Percentiles rank a stretch among this genome's conserved stretches.
Evolutionary conservation across 2,888 invertebrate species (phyloP).

Genomic region (Drosophila flavopinicola): DNA sequence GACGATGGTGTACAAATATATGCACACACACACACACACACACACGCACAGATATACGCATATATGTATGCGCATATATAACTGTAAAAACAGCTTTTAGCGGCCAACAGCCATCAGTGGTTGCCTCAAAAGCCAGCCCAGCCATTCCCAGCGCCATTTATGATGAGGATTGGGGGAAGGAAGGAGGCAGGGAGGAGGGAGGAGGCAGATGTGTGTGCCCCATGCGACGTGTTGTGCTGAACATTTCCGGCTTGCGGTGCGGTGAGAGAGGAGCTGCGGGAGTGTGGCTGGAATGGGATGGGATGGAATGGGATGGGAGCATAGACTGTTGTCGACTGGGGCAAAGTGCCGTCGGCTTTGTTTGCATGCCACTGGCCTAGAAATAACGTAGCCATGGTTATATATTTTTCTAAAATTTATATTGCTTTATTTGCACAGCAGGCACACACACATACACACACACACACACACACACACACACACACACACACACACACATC

Average conservation of each 20-base stretch:
- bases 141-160: too few relatives aligned
- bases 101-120: conserved; percentile 63
- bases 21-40: conserved; percentile 20
- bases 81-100: conserved; percentile 79
- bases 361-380: conserved; percentile 76
- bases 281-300: background rate
- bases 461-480: conserved; percentile 7
- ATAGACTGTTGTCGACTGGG: conserved; percentile 43
- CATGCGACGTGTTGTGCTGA: conserved; percentile 73
- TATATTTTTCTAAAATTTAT: conserved; percentile 73
- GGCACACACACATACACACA: conserved; percentile 5
- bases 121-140: conserved; percentile 21
- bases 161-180: too few relatives aligned
- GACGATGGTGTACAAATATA: conserved; percentile 56
- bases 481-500: conserved; percentile 4
- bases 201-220: conserved; percentile 35
- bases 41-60: background rate
- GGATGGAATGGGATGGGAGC: conserved; percentile 1
- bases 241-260: conserved; percentile 66
- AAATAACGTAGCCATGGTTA: conserved; percentile 72
- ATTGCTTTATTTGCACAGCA: conserved; percentile 70
- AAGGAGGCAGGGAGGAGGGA: too few relatives aligned
- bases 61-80: conserved; percentile 40
- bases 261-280: conserved; percentile 5
- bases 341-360: conserved; percentile 74